Base-by-base conservation (phyloP, 2,113 vertebrate genomes). In the Aegotheles bennettii region DNA sequence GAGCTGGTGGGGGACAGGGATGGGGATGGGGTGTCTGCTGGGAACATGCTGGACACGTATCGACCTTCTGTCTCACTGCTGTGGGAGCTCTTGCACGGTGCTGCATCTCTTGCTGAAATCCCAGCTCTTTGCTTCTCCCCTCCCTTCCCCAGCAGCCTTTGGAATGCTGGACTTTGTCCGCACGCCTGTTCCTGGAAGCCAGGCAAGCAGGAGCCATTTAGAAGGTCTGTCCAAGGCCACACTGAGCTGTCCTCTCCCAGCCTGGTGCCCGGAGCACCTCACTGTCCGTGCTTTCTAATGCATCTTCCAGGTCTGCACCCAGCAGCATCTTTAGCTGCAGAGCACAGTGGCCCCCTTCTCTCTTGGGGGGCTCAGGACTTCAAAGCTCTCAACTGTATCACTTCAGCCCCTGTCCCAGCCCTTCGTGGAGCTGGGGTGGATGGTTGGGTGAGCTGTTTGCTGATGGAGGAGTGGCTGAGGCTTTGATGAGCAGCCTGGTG, bases 91-190 rank as follows among this genome's bases (percentile, higher is more conserved):
- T 84, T 0, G 0, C 33, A 5, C 0, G 0, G 50, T 20, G 61
- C 78, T 77, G 63, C 0, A 0, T 56, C 45, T 86, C 59, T 67
- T 29, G 74, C 83, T 77, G 81, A 38, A 77, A 47, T 67, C 64
- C 42, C 90, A 67, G 73, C 56, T 94, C 93, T 74, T 75, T 0
- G 2, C 84, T 80, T 89, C 47, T 93, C 65, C 87, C 79, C 33
- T 91, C 77, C 87, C 69, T 94, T 82, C 5, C 60, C 81, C 1
- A 6, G 77, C 69, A 68, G 61, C 61, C 74, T 87, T 89, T 1
- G 24, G 48, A 96, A 53, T 12, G 65, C 61, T 93, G 93, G 91
- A 95, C 96, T 95, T 91, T 95, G 95, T 89, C 79, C 51, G 2
- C 67, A 31, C 0, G 6, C 83, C 50, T 51, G 45, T 35, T 88